These are phyloP conservation scores for Drosophila pruinosa DNA, from an alignment of 1,140 invertebrate genomes.

Conservation along the genomic window DNA sequence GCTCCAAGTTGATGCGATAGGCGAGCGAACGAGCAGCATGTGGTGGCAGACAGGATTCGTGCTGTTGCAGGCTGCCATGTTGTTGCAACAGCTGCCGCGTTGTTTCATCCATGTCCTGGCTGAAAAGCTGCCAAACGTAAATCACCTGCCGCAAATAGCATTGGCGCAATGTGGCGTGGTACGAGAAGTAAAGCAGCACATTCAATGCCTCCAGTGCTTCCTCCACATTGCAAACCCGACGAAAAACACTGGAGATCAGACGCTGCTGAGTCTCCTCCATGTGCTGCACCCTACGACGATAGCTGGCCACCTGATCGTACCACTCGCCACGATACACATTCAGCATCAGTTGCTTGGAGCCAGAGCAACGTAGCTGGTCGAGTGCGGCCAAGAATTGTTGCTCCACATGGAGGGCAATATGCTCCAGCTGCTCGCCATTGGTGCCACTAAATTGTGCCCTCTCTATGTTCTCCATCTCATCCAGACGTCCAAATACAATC, in stretches of 20 bases:
- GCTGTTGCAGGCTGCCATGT: slow-evolving; percentile 85
- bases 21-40: slow-evolving; percentile 85
- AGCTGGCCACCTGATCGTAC: slow-evolving; percentile 83
- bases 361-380: slow-evolving; percentile 84
- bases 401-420: slow-evolving; percentile 89
- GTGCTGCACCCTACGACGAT: slow-evolving; percentile 85
- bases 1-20: slow-evolving; percentile 69
- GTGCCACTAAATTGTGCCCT: slow-evolving; percentile 87
- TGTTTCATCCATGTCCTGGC: slow-evolving; percentile 88
- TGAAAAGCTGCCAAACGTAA: slow-evolving; percentile 88
- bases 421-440: slow-evolving; percentile 88
- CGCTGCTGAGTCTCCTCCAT: slow-evolving; percentile 89
- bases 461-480: slow-evolving; percentile 85
- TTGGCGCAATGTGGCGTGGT: slow-evolving; percentile 86
- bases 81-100: slow-evolving; percentile 87
- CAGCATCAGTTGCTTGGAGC: slow-evolving; percentile 86
- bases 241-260: slow-evolving; percentile 87
- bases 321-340: slow-evolving; percentile 86
- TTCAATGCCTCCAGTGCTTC: slow-evolving; percentile 89
- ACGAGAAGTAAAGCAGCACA: slow-evolving; percentile 88
- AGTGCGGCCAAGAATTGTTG: slow-evolving; percentile 88
- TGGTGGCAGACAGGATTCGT: slow-evolving; percentile 87
- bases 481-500: slow-evolving; percentile 85
- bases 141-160: slow-evolving; percentile 87
- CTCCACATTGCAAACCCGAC: slow-evolving; percentile 88